These are phyloP conservation scores for Aldrovandia affinis DNA, from an alignment of 2,797 vertebrate genomes.

Conservation along the genomic window DNA sequence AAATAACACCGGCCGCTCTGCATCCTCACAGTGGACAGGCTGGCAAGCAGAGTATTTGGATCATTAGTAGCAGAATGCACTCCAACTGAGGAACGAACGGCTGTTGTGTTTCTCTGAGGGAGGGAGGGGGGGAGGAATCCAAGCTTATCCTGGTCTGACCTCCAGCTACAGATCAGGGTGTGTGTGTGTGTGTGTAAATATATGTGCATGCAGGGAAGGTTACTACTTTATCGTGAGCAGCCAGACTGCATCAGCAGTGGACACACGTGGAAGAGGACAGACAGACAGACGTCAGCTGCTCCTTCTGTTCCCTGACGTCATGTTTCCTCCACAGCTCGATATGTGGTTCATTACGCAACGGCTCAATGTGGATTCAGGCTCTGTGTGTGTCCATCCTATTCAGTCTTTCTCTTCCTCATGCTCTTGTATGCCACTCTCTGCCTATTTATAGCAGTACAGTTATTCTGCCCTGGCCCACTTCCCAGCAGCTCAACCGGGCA, in stretches of 20 bases:
- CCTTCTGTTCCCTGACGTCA: conserved; percentile 36
- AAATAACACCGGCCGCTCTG: neutral
- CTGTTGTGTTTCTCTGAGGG: neutral
- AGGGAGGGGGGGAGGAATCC: neutral
- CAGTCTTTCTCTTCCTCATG: neutral
- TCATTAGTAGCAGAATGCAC: neutral
- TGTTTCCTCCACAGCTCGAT: conserved; percentile 56
- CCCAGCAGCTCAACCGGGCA: neutral
- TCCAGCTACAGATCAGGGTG: conserved; percentile 21
- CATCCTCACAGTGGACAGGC: neutral
- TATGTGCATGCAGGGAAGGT: conserved; percentile 16
- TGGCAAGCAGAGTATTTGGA: neutral
- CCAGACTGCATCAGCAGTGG: conserved; percentile 42
- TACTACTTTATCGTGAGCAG: conserved; percentile 34
- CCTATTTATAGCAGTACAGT: conserved; percentile 16
- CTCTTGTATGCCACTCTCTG: neutral
- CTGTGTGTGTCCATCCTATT: neutral
- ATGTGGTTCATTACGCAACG: conserved; percentile 60
- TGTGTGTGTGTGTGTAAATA: conserved; percentile 28
- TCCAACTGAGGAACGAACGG: neutral
- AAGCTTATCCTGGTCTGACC: neutral
- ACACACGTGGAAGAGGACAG: conserved; percentile 46
- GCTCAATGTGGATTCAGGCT: conserved; percentile 46
- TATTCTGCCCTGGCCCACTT: neutral
- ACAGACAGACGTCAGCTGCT: conserved; percentile 42